Conservation (phyloP, 1,140 invertebrate species). For the Manduca sexta region DNA sequence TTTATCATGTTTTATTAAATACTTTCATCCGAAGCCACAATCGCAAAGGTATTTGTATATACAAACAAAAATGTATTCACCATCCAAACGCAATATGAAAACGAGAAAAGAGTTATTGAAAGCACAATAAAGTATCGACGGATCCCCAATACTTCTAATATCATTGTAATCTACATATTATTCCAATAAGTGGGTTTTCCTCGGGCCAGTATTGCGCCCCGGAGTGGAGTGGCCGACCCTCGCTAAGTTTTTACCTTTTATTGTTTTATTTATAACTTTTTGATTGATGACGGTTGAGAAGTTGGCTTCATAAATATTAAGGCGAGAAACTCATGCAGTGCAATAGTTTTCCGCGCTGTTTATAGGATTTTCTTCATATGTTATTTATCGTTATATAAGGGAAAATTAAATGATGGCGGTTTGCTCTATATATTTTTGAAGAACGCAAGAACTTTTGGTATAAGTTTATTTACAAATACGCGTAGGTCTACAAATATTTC, state of each 20-base stretch:
- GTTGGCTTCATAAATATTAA: conserved; percentile 70
- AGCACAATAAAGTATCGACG: conserved; percentile 46
- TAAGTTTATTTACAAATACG: no score
- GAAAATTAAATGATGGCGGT: no score
- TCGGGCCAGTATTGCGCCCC: conserved; percentile 50
- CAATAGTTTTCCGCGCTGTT: conserved; percentile 36
- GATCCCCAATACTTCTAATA: conserved; percentile 57
- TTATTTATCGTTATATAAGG: no score
- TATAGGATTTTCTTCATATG: no score
- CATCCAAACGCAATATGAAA: conserved; percentile 1
- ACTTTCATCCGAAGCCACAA: no score
- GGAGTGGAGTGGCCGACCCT: conserved; percentile 50
- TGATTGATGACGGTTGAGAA: conserved; percentile 69
- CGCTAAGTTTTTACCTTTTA: conserved; percentile 66
- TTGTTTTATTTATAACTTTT: conserved; percentile 73
- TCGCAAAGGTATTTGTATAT: no score
- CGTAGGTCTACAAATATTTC: no score
- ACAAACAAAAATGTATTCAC: not conserved
- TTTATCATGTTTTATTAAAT: no score
- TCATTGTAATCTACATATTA: conserved; percentile 70
- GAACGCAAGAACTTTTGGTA: no score
- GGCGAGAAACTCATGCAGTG: conserved; percentile 39
- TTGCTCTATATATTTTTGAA: no score
- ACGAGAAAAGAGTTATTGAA: conserved; percentile 34
- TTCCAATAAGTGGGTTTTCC: conserved; percentile 68